phyloP scores from a whole-genome alignment of 2,888 invertebrate species.

The Melinaea menophilus region DNA sequence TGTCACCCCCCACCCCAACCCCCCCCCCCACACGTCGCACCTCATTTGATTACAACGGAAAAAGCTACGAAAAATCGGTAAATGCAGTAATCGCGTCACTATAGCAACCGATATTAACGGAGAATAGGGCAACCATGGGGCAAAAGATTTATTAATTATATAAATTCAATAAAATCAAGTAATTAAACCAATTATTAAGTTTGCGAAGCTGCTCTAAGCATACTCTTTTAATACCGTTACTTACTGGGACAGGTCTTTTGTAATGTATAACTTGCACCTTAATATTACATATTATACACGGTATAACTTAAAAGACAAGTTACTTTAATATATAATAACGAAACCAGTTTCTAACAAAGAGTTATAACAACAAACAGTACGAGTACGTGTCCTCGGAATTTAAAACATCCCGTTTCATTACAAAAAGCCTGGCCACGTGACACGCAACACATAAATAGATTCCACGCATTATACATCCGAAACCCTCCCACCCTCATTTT shows the following conservation, averaged over 20 bases:
- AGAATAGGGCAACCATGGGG: slow-evolving; percentile 42
- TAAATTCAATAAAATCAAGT: not conserved
- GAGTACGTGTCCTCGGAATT: slow-evolving; percentile 1
- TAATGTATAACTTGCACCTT: no score
- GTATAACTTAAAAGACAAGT: no score
- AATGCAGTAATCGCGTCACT: slow-evolving; percentile 76
- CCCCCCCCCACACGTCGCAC: slow-evolving; percentile 63
- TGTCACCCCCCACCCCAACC: slow-evolving; percentile 53
- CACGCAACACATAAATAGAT: slow-evolving; percentile 72
- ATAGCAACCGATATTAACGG: slow-evolving; percentile 74
- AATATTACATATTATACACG: no score
- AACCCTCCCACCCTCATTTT: slow-evolving; percentile 68
- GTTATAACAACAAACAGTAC: no score
- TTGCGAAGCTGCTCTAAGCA: no score
- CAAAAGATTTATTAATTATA: slow-evolving; percentile 4
- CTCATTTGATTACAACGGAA: slow-evolving; percentile 79
- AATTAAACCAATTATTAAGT: no score
- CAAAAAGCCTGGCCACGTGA: slow-evolving; percentile 30
- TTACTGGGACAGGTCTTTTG: no score
- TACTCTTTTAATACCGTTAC: no score
- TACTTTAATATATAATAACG: no score
- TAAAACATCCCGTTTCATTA: slow-evolving; percentile 31
- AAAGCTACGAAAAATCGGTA: slow-evolving; percentile 77
- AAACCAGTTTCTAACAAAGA: no score
- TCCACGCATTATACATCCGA: slow-evolving; percentile 73